These are phyloP conservation scores for Zaprionus ghesquierei DNA, from an alignment of 1,140 invertebrate genomes.

Conservation along the genomic window DNA sequence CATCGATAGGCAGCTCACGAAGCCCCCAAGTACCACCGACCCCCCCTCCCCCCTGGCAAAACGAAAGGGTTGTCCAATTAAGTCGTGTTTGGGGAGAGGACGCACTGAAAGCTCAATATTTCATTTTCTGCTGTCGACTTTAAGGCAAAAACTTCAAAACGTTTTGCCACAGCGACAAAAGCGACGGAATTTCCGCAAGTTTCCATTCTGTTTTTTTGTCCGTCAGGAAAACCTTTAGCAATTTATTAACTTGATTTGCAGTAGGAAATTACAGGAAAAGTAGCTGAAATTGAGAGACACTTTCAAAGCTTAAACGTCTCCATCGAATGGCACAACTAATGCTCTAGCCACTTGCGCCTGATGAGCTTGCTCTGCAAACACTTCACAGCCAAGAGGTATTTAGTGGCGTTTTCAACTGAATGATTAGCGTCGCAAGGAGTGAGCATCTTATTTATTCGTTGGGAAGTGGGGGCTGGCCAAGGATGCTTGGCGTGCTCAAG, in stretches of 20 bases:
- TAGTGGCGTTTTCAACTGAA: background rate
- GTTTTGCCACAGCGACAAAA: slow-evolving; percentile 6
- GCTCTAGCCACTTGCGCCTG: background rate
- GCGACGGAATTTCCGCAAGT: background rate
- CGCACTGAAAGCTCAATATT: slow-evolving; percentile 26
- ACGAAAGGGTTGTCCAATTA: slow-evolving; percentile 3
- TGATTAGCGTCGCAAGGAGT: slow-evolving; percentile 5
- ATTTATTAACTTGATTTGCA: no score
- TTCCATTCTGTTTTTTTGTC: background rate
- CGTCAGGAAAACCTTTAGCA: no score
- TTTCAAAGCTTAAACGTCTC: no score
- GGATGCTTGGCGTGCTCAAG: background rate
- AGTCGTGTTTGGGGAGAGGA: no score
- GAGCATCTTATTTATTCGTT: background rate
- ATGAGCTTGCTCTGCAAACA: background rate
- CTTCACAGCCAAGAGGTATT: background rate
- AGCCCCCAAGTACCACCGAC: background rate
- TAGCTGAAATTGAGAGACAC: background rate
- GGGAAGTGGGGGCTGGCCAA: background rate
- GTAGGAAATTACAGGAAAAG: background rate
- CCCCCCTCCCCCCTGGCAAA: no score
- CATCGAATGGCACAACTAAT: background rate
- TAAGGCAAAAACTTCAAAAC: slow-evolving; percentile 23
- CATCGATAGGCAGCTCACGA: slow-evolving; percentile 68
- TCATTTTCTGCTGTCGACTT: slow-evolving; percentile 20